Evolutionary conservation across 1,140 invertebrate genomes (phyloP).

Genomic region (Cepaea nemoralis): DNA sequence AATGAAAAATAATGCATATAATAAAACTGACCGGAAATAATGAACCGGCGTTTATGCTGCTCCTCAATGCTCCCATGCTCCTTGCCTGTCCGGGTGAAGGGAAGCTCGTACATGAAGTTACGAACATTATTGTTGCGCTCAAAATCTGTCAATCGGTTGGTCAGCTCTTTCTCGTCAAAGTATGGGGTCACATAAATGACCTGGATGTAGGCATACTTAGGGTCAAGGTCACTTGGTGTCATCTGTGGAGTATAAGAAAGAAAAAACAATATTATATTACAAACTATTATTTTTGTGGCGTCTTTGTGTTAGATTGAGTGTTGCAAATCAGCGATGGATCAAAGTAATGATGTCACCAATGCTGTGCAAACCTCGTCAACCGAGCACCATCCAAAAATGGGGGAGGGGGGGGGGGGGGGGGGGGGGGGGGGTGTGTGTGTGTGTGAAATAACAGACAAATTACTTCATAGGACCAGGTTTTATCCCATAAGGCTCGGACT

Average conservation of each 20-base stretch:
- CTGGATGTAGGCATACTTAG: conserved; percentile 90
- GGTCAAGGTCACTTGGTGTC: conserved; percentile 78
- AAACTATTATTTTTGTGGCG: too few relatives aligned
- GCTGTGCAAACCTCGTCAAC: too few relatives aligned
- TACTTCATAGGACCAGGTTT: too few relatives aligned
- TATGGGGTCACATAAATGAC: conserved; percentile 88
- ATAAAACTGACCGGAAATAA: conserved; percentile 77
- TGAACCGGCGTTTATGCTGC: conserved; percentile 88
- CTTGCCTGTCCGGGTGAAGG: conserved; percentile 86
- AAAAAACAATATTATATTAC: neutral
- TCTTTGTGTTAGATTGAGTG: too few relatives aligned
- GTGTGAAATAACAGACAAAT: too few relatives aligned
- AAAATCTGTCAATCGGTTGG: conserved; percentile 79
- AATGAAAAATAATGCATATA: too few relatives aligned
- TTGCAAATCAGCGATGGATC: too few relatives aligned
- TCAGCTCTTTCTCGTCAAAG: conserved; percentile 80
- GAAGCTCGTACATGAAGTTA: conserved; percentile 92
- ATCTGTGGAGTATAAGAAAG: conserved; percentile 24
- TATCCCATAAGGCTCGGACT: too few relatives aligned
- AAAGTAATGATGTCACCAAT: too few relatives aligned
- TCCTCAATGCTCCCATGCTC: conserved; percentile 86
- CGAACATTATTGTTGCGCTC: conserved; percentile 89
- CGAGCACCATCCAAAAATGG: too few relatives aligned
- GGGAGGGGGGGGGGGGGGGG: too few relatives aligned
- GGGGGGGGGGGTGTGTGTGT: too few relatives aligned